Base-by-base conservation (phyloP, 2,888 invertebrate species). In the Netelia fuscicornis region DNA sequence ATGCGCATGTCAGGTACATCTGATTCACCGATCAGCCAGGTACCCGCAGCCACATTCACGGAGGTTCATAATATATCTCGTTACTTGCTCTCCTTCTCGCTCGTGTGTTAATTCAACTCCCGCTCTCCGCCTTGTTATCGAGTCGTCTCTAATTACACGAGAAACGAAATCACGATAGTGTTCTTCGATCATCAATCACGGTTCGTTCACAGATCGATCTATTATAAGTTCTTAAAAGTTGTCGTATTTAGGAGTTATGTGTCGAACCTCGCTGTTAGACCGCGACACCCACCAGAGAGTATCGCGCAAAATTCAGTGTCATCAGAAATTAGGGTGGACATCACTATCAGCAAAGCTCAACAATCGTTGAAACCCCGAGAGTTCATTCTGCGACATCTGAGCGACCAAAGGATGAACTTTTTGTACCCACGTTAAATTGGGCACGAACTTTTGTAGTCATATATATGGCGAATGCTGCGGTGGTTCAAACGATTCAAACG, bases 221-320 rank as follows among this genome's bases (percentile, higher is more conserved):
- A 8, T 6, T 37, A 6, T 37, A 37, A 71, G 30, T 25, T 54
- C 25, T n/a, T 11, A 5, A 17, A 68, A 20, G 13, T 10, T 62
- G 9, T 62, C 30, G 20, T 30, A 30, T 30, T 86, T 68, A 62
- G 70, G 62, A 81, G 81, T 77, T 85, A 81, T 83, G 79, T 70
- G 70, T 25, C 67, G 60, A 60, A 52, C 17, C 58, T 56, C n/a
- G 65, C 42, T 64, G 60, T 65, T 64, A 56, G 76, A 6, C 37
- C 37, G 6, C 8, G 37, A 52, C 30, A 65, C 65, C 10, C 64
- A 20, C 11, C n/a, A 30, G 64, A 30, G 64, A 48, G 48, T 52
- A 30, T 71, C 20, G 37, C 44, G 60, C 65, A 13, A 13, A 64
- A 56, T 64, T 42, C 23, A 30, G 30, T 37, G 20, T 68, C 65